Evolutionary conservation across 2,888 invertebrate species (phyloP).

Genomic region (Myopa testacea): DNA sequence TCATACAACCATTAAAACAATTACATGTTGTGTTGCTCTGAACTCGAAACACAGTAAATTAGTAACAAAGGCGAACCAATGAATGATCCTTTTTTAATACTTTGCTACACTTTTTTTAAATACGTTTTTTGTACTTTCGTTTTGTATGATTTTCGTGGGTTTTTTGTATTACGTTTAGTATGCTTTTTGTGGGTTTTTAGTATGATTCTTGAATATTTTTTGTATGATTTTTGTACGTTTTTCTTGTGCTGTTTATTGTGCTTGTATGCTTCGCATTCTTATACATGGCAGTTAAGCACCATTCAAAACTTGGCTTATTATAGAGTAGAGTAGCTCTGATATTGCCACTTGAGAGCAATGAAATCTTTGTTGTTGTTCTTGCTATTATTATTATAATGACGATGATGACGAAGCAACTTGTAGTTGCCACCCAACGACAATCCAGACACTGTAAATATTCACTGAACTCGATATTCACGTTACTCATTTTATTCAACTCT

Average conservation of each 20-base stretch:
- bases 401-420: neutral
- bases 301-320: conserved; percentile 4
- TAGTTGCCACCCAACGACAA: neutral
- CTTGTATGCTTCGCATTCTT: too few relatives aligned
- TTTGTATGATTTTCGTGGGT: neutral
- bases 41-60: neutral
- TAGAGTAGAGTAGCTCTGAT: neutral
- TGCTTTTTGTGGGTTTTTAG: neutral
- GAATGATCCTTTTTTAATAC: neutral
- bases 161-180: neutral
- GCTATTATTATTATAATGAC: neutral
- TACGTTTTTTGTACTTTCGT: neutral
- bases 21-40: neutral
- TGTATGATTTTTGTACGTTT: too few relatives aligned
- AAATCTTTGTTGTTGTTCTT: neutral
- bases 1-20: neutral
- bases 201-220: too few relatives aligned
- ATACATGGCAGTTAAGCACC: neutral
- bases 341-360: neutral
- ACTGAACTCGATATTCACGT: neutral
- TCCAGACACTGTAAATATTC: neutral
- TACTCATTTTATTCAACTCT: neutral
- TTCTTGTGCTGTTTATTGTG: too few relatives aligned
- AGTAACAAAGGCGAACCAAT: neutral
- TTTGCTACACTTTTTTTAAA: neutral